Evolutionary conservation across 2,113 vertebrate genomes (phyloP).

Genomic region (Dissostichus mawsoni): DNA sequence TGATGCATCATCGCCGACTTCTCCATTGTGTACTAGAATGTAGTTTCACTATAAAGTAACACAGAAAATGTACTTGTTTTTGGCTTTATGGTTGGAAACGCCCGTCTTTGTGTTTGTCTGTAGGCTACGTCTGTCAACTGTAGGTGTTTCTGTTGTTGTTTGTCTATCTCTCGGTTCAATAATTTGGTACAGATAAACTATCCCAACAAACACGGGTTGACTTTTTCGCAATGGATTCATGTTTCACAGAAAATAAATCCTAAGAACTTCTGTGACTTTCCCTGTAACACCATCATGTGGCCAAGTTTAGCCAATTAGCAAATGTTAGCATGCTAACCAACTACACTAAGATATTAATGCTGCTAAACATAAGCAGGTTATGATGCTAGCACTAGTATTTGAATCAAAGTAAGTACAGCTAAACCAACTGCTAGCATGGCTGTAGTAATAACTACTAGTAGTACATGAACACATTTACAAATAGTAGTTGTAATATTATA

Average conservation of each 20-base stretch:
- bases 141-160: neutral
- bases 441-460: neutral
- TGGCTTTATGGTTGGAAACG: too few relatives aligned
- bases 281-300: neutral
- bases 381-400: neutral
- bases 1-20: neutral
- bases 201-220: neutral
- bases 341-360: neutral
- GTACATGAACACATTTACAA: neutral
- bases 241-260: neutral
- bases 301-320: neutral
- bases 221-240: neutral
- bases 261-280: neutral
- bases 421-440: neutral
- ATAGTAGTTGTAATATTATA: neutral
- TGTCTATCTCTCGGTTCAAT: neutral
- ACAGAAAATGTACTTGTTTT: slow-evolving; percentile 13
- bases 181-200: neutral
- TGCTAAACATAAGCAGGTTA: slow-evolving; percentile 8
- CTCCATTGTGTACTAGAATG: neutral
- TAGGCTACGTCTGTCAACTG: too few relatives aligned
- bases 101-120: too few relatives aligned
- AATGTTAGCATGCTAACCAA: neutral
- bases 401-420: neutral
- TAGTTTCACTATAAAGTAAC: neutral